Percentiles rank a stretch among this genome's conserved stretches.
These are phyloP conservation scores for Arctia plantaginis DNA, from an alignment of 2,888 invertebrate species.

Conservation along the genomic window DNA sequence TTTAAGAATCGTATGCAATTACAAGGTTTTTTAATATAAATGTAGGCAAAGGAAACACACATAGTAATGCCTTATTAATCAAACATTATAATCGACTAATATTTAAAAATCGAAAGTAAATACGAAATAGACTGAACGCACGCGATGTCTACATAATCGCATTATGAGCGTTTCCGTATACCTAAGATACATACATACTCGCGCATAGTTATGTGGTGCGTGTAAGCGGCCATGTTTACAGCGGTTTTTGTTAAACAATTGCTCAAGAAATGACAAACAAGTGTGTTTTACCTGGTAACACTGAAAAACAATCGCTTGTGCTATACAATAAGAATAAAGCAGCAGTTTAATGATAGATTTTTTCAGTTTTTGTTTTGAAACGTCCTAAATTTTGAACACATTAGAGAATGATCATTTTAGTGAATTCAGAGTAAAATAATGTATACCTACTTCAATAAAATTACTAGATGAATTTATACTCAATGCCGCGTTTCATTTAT, in stretches of 20 bases:
- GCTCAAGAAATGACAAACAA: conserved; percentile 13
- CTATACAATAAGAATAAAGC: background rate
- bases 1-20: background rate
- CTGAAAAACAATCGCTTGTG: conserved; percentile 2
- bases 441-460: too few species aligned
- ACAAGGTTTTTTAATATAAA: background rate
- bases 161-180: conserved; percentile 19
- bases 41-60: background rate
- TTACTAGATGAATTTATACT: too few species aligned
- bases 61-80: background rate
- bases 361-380: background rate
- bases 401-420: too few species aligned
- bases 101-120: conserved; percentile 15
- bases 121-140: conserved; percentile 18
- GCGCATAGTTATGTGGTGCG: background rate
- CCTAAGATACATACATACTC: background rate
- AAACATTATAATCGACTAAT: background rate
- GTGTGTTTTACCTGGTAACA: background rate
- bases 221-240: conserved; percentile 11
- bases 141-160: conserved; percentile 34
- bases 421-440: too few species aligned
- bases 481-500: too few species aligned
- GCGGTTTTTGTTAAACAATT: conserved; percentile 15
- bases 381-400: too few species aligned
- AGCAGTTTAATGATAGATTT: background rate